phyloP scores from a whole-genome alignment of 2,113 vertebrate genomes.

The Oriolus oriolus region DNA sequence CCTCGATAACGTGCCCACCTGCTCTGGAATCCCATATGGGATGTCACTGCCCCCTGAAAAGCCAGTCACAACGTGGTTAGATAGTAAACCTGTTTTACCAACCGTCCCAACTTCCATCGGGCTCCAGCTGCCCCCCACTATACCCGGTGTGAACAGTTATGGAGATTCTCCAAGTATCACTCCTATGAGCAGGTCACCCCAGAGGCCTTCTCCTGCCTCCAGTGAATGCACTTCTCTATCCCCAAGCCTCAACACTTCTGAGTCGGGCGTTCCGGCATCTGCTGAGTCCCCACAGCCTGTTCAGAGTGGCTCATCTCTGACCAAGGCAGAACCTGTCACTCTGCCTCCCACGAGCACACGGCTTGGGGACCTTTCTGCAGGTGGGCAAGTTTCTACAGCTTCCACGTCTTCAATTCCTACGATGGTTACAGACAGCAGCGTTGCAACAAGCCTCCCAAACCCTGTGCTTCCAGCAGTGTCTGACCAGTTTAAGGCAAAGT shows the following conservation, averaged over 20 bases:
- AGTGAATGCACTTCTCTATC: slow-evolving; percentile 95
- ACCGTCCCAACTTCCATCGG: slow-evolving; percentile 85
- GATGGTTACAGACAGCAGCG: slow-evolving; percentile 70
- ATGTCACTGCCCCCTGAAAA: slow-evolving; percentile 98
- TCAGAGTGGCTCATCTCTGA: slow-evolving; percentile 71
- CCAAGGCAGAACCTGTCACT: slow-evolving; percentile 83
- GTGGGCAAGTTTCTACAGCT: slow-evolving; percentile 77
- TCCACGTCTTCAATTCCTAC: slow-evolving; percentile 64
- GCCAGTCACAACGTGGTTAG: slow-evolving; percentile 95
- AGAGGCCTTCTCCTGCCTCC: slow-evolving; percentile 90
- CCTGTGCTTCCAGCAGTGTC: slow-evolving; percentile 85
- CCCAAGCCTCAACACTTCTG: slow-evolving; percentile 83
- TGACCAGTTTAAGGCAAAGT: slow-evolving; percentile 94
- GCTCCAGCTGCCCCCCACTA: slow-evolving; percentile 89
- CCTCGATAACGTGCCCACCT: slow-evolving; percentile 98
- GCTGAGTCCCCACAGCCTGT: slow-evolving; percentile 82
- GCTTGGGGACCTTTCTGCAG: slow-evolving; percentile 75
- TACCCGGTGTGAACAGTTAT: slow-evolving; percentile 80
- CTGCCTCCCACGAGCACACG: slow-evolving; percentile 74
- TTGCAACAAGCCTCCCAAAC: slow-evolving; percentile 77
- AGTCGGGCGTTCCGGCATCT: slow-evolving; percentile 70
- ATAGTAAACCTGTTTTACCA: slow-evolving; percentile 92
- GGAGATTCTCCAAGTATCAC: slow-evolving; percentile 90
- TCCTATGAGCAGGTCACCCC: slow-evolving; percentile 89
- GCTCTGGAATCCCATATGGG: slow-evolving; percentile 95